Evolutionary conservation across 2,113 vertebrate species (phyloP), one percentile per base, ranked within the genome.

Genomic region (Clarias magur): DNA sequence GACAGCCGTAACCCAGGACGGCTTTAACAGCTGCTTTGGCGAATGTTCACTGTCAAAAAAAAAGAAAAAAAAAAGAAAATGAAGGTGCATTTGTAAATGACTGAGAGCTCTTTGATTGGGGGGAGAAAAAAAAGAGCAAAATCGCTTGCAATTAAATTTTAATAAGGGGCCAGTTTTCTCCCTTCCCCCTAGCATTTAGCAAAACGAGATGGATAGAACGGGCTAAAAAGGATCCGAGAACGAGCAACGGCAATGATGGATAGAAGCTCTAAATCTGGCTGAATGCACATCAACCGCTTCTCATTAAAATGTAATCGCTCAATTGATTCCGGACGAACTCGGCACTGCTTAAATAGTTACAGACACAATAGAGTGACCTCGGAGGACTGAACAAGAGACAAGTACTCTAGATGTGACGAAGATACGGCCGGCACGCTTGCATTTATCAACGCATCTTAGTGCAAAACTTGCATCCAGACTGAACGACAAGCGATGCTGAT

Each of bases 71-170:
- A 48, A 27, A 16, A 5, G 27, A 34, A 56, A 30, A 57, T 76
- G 82, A 91, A 89, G 87, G 89, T 91, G 86, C 88, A 92, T 91
- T 91, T 90, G 87, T 90, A 92, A 88, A 93, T 78, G 68, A 88
- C 83, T 25, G 68, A 53, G 89, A 90, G 91, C 91, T 90, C 53
- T 89, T 87, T 60, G 86, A 83, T 65, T 76, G 83, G 54, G 53
- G 56, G 19, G 62, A 34, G 48, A 82, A 81, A 82, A 81, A 90
- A 87, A 86, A 90, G 91, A 90, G 90, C 89, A 91, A 94, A 94
- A 94, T 92, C 84, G 89, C 90, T 93, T 93, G 92, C 94, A 94
- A 95, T 96, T 94, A 94, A 92, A 95, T 93, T 94, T 95, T 94
- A 95, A 95, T 95, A 94, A 94, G 91, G 86, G 93, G 91, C 92